phyloP scores from a whole-genome alignment of 1,140 invertebrate species.

The Formica exsecta region DNA sequence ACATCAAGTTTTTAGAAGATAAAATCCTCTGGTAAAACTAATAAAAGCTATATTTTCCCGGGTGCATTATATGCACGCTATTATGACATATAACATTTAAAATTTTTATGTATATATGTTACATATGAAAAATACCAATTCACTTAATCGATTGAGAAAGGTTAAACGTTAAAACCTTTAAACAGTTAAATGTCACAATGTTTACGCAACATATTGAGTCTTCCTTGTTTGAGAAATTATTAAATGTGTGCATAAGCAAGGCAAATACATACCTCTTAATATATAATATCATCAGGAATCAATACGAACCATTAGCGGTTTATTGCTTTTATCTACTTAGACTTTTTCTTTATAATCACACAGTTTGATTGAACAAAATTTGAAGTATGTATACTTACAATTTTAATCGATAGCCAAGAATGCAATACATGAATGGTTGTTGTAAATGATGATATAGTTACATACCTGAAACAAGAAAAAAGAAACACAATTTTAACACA shows the following conservation, averaged over 20 bases:
- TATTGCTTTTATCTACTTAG: background rate
- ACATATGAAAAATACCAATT: conserved; percentile 45
- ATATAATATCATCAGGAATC: background rate
- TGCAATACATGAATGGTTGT: background rate
- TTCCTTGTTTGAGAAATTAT: conserved; percentile 1
- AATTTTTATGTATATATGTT: background rate
- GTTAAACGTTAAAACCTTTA: conserved; percentile 75
- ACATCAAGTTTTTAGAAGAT: background rate
- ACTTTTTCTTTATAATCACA: background rate
- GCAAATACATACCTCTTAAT: background rate
- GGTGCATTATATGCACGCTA: background rate
- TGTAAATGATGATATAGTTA: background rate
- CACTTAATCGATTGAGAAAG: conserved; percentile 74
- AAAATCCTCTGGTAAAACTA: background rate
- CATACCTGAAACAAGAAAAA: conserved; percentile 76
- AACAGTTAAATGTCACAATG: conserved; percentile 59
- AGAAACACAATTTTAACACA: background rate
- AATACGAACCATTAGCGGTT: background rate
- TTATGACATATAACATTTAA: background rate
- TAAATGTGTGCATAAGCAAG: background rate
- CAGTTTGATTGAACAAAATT: background rate
- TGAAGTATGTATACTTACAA: conserved; percentile 39
- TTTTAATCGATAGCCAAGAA: background rate
- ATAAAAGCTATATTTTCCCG: background rate
- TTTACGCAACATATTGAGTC: conserved; percentile 60